phyloP scores from a whole-genome alignment of 2,113 vertebrate species.

The Todiramphus chloris region DNA sequence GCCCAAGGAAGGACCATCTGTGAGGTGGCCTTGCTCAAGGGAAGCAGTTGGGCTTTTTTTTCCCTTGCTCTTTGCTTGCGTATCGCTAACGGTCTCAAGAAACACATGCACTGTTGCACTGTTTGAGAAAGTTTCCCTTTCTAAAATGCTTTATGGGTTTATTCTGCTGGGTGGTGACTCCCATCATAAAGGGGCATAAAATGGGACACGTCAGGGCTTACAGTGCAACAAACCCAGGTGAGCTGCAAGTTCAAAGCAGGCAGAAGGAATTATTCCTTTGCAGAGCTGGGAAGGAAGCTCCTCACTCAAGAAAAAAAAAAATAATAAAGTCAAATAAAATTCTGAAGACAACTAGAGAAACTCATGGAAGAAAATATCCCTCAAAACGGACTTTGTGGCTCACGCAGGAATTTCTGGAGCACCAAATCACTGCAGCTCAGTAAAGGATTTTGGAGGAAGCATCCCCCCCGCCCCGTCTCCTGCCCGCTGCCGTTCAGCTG shows the following conservation, averaged over 20 bases:
- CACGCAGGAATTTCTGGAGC: not conserved
- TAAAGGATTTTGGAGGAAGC: not conserved
- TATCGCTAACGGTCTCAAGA: not conserved
- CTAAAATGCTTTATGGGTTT: not conserved
- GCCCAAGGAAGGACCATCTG: not conserved
- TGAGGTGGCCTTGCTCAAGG: not conserved
- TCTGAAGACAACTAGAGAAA: not conserved
- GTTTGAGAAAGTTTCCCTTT: not conserved
- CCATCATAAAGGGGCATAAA: not conserved
- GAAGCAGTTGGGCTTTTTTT: not conserved
- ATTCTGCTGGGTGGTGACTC: not conserved
- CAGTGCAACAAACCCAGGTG: not conserved
- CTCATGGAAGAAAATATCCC: rapidly evolving
- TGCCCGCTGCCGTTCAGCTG: rapidly evolving
- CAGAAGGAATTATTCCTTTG: not conserved
- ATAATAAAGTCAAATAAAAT: too few relatives aligned
- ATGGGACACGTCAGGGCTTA: not conserved
- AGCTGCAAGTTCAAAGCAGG: not conserved
- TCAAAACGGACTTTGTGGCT: not conserved
- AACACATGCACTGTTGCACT: not conserved
- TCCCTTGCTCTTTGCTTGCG: not conserved
- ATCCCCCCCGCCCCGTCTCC: not conserved
- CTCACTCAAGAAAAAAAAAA: not conserved
- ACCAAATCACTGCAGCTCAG: rapidly evolving
- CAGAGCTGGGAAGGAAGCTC: not conserved